Percentiles rank a stretch among this genome's conserved stretches.
Evolutionary conservation across 2,888 invertebrate species (phyloP).

Genomic region (Bellardia bayeri): DNA sequence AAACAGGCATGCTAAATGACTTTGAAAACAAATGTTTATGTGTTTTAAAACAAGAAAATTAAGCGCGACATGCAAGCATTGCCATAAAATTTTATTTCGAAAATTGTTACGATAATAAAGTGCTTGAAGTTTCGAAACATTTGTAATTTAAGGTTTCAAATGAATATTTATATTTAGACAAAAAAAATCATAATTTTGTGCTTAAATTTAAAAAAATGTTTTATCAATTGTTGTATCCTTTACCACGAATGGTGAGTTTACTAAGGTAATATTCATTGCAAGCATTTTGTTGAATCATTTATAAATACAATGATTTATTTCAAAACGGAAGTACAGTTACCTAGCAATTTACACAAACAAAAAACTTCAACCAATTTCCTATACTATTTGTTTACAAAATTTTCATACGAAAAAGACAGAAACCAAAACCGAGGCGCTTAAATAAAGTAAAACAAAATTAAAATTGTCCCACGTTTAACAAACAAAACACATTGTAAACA

Average conservation of each 20-base stretch:
- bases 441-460: slow-evolving; percentile 1
- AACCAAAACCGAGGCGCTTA: slow-evolving; percentile 18
- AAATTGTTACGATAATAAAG: no score
- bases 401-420: neutral
- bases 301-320: neutral
- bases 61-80: neutral
- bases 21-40: slow-evolving; percentile 22
- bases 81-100: no score
- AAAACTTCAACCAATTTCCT: neutral
- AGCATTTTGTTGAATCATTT: no score
- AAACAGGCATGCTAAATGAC: neutral
- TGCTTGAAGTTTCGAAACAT: neutral
- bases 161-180: no score
- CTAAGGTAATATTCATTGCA: no score
- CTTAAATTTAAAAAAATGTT: no score
- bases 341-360: neutral
- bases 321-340: slow-evolving; percentile 6
- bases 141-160: no score
- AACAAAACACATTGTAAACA: slow-evolving; percentile 53
- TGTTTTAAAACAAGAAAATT: slow-evolving; percentile 45
- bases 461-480: slow-evolving; percentile 52
- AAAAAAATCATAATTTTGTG: no score
- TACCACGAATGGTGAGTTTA: no score
- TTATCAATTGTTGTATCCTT: neutral
- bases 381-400: slow-evolving; percentile 31